Evolutionary conservation across 2,888 invertebrate species (phyloP).

Genomic region (Tipula helvola): DNA sequence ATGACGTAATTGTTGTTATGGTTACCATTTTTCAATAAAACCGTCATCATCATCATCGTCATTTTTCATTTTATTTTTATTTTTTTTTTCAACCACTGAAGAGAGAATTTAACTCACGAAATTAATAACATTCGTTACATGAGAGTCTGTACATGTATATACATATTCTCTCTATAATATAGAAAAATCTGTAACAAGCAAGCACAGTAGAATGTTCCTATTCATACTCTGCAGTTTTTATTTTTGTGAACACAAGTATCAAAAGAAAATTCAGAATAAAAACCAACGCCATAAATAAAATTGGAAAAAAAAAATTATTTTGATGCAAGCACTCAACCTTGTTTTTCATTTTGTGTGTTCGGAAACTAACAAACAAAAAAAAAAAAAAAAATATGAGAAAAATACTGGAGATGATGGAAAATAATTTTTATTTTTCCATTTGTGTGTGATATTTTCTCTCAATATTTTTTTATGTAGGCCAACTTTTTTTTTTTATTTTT

Average conservation of each 20-base stretch:
- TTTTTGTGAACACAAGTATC: neutral
- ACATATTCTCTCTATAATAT: neutral
- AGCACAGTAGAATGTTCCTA: neutral
- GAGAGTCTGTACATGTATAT: neutral
- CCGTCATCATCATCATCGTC: neutral
- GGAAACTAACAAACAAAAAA: neutral
- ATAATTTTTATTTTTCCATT: neutral
- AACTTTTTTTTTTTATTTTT: neutral
- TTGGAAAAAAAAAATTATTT: neutral
- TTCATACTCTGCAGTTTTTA: neutral
- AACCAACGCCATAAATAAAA: constrained; percentile 4
- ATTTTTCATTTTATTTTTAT: neutral
- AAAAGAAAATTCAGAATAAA: neutral
- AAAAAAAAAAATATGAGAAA: neutral
- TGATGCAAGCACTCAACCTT: constrained; percentile 4
- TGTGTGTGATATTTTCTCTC: neutral
- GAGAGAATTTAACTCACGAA: neutral
- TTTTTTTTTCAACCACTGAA: neutral
- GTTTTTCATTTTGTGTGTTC: neutral
- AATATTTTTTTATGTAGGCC: neutral
- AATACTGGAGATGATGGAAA: neutral
- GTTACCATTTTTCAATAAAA: neutral
- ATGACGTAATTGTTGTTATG: constrained; percentile 4
- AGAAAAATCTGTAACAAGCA: neutral
- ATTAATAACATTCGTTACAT: neutral